Evolutionary conservation across 1,140 invertebrate species (phyloP).

Genomic region (Muscidifurax raptorellus): DNA sequence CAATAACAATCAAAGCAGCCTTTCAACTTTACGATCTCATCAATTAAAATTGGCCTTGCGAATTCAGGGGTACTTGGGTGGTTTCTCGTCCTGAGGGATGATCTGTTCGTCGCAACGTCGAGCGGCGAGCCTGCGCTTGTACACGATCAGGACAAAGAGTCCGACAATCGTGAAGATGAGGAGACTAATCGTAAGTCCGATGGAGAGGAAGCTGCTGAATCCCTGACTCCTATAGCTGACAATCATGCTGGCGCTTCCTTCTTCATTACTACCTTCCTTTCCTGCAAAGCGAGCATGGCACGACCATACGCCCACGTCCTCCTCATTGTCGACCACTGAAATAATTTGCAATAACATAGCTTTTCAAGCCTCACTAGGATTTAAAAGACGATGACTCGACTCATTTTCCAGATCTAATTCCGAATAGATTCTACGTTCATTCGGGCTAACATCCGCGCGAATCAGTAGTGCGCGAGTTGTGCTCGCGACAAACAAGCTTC

Average conservation of each 20-base stretch:
- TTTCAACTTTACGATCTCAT: neutral
- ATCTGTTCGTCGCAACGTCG: neutral
- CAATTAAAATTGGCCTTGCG: neutral
- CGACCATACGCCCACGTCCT: constrained; percentile 47
- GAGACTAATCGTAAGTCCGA: constrained; percentile 2
- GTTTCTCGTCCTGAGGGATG: neutral
- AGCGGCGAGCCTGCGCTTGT: constrained; percentile 12
- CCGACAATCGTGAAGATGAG: neutral
- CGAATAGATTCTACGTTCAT: neutral
- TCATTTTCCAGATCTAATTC: neutral
- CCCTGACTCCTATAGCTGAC: constrained; percentile 40
- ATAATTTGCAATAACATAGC: neutral
- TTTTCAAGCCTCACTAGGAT: no score
- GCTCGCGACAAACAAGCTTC: constrained; percentile 9
- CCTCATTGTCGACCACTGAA: constrained; percentile 1
- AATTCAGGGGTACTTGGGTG: neutral
- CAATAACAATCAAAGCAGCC: neutral
- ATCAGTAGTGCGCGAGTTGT: neutral
- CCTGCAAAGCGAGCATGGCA: constrained; percentile 43
- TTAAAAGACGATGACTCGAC: no score
- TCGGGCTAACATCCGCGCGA: neutral
- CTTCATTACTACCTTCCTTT: constrained; percentile 49
- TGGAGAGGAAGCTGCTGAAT: neutral
- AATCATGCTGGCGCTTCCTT: constrained; percentile 51
- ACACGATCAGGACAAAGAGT: constrained; percentile 18